phyloP scores from a whole-genome alignment of 2,113 vertebrate genomes.

The Anguilla rostrata region DNA sequence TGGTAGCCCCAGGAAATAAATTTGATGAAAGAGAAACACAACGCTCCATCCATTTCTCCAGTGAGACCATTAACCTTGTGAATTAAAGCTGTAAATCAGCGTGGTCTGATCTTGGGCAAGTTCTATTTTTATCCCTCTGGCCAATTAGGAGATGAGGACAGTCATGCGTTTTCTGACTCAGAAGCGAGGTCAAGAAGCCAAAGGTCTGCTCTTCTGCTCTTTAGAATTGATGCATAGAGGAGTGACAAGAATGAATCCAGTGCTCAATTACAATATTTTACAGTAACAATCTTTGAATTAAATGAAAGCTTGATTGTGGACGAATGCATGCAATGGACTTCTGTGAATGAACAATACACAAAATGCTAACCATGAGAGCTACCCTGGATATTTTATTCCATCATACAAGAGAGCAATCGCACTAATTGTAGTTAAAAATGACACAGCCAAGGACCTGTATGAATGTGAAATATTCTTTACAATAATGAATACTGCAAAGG shows the following conservation, averaged over 20 bases:
- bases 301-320: neutral
- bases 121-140: slow-evolving; percentile 60
- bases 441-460: too few relatives aligned
- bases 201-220: neutral
- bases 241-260: neutral
- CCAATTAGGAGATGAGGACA: slow-evolving; percentile 56
- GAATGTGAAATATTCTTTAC: neutral
- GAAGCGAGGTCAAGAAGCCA: neutral
- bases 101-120: slow-evolving; percentile 41
- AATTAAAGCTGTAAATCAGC: slow-evolving; percentile 57
- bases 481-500: neutral
- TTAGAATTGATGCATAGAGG: neutral
- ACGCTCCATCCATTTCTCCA: slow-evolving; percentile 24
- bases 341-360: neutral
- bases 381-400: too few relatives aligned
- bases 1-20: slow-evolving; percentile 31
- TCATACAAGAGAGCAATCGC: neutral
- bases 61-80: slow-evolving; percentile 56
- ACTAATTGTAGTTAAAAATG: too few relatives aligned
- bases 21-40: slow-evolving; percentile 14
- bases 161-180: neutral
- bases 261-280: neutral
- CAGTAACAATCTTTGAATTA: neutral
- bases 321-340: neutral
- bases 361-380: neutral